Conservation (phyloP, 2,888 invertebrate genomes). For the Cheilosia urbana region DNA sequence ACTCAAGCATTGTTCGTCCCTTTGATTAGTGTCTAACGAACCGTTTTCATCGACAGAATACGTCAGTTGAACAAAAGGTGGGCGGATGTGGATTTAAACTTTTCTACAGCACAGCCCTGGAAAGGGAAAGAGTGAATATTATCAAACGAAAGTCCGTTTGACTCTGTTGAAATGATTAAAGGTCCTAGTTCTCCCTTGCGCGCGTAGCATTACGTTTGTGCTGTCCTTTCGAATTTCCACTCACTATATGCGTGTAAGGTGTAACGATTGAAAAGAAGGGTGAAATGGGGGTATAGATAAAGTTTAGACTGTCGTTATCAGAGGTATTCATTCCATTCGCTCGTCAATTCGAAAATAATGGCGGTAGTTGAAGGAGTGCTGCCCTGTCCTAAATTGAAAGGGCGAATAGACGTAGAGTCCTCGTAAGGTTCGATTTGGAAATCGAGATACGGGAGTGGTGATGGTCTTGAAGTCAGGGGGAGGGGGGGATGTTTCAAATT, state of each 20-base stretch:
- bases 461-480: background rate
- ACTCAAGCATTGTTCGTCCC: slow-evolving; percentile 63
- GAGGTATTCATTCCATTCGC: slow-evolving; percentile 58
- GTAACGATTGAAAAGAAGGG: slow-evolving; percentile 1
- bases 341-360: slow-evolving; percentile 68
- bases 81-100: slow-evolving; percentile 52
- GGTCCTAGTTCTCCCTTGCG: slow-evolving; percentile 54
- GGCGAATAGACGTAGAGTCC: background rate
- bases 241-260: slow-evolving; percentile 32
- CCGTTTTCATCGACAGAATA: slow-evolving; percentile 61
- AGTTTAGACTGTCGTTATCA: slow-evolving; percentile 50
- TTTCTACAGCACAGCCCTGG: slow-evolving; percentile 5
- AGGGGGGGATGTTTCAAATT: no score
- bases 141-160: slow-evolving; percentile 36
- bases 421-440: slow-evolving; percentile 18
- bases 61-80: slow-evolving; percentile 66
- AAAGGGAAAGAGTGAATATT: background rate
- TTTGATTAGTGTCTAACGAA: slow-evolving; percentile 76
- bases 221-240: slow-evolving; percentile 31
- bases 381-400: slow-evolving; percentile 12
- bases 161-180: slow-evolving; percentile 69
- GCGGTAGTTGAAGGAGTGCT: slow-evolving; percentile 11
- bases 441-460: slow-evolving; percentile 26
- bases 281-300: slow-evolving; percentile 57
- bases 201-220: background rate